Conservation (phyloP, 2,113 vertebrate species). For the Vireo altiloquus region DNA sequence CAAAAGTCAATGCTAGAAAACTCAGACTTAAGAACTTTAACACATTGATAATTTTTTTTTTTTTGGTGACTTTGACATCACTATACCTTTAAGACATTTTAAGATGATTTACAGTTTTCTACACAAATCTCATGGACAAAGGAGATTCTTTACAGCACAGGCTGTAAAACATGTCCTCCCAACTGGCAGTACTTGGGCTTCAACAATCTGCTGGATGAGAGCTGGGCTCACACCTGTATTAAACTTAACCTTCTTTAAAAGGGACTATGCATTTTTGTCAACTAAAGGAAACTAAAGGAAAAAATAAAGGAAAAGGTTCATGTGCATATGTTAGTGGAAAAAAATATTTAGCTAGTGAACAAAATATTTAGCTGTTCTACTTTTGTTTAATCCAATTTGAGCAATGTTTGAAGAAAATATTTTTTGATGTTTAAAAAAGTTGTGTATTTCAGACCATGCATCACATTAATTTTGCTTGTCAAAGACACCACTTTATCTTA, state of each 20-base stretch:
- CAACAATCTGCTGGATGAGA: neutral
- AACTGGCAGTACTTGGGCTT: neutral
- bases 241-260: neutral
- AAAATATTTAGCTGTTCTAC: neutral
- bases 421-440: neutral
- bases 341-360: neutral
- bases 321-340: neutral
- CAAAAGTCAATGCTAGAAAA: neutral
- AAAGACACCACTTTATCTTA: neutral
- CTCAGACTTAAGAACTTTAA: neutral
- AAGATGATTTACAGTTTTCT: neutral
- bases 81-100: neutral
- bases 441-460: neutral
- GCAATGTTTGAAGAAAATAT: neutral
- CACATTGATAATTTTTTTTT: neutral
- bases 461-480: neutral
- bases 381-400: neutral
- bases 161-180: neutral
- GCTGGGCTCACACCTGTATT: rapidly evolving
- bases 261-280: neutral
- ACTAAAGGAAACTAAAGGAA: neutral
- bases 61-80: neutral
- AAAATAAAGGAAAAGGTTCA: neutral
- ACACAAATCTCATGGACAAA: neutral
- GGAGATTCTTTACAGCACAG: neutral